Base-by-base conservation (phyloP, 1,140 invertebrate species). In the Brachionus koreanus region DNA sequence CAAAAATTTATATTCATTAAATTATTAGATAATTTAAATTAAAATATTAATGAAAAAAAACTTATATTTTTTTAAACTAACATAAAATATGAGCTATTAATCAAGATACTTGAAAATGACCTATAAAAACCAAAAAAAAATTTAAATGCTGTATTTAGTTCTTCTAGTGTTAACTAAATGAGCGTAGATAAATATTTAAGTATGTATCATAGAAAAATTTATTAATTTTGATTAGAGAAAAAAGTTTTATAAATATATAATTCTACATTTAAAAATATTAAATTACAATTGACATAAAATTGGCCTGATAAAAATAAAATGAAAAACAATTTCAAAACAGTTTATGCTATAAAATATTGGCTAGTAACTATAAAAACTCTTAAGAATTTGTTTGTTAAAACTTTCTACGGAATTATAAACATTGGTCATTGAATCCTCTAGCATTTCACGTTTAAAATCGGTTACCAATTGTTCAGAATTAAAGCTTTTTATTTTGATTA, bases 381-480 rank as follows among this genome's bases (percentile, higher is more conserved):
- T 79, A 12, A 79, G 23, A 63, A 79, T 25, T 61, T 61, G 33
- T 39, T 79, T 49, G 3, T 79, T 79, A 79, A 79, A 79, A 25
- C 57, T 57, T 42, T 65, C 37, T 57, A 49, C 49, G 25, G 76
- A 79, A 33, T 42, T 23, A 13, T 42, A 79, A 2, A 79, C 76
- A 65, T 43, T 79, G 12, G 9, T 43, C 35, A 79, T 39, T 42
- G 76, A 79, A 12, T 79, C 76, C 10, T 61, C 7, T 3, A 79
- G 10, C 10, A 57, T 10, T 43, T 79, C 10, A 16, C 10, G 23
- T 10, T 79, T 16, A 19, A 43, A 13, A 13, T 25, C 49, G 49
- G 25, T 33, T n/a, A 65, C n/a, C 23, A 29, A 29, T 13, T 65
- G 63, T 2, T 65, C 63, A 10, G n/a, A 23, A 57, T 4, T 42